Evolutionary conservation across 2,113 vertebrate species (phyloP), one percentile per base, ranked within the genome.

Genomic region (Telmatochromis sp.): DNA sequence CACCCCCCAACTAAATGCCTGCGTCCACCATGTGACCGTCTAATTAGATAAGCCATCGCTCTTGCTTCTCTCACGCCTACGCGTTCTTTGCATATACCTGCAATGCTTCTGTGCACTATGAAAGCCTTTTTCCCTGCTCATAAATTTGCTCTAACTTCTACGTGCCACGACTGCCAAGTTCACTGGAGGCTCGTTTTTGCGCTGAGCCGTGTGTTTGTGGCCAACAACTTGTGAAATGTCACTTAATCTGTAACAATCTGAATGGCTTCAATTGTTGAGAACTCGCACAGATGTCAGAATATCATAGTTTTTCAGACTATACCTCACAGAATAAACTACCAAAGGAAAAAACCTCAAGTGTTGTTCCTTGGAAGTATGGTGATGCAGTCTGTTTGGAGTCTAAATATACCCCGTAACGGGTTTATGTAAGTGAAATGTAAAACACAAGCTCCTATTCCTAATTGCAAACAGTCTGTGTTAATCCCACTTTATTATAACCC

Each of bases 401-500:
- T 45, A 50, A 51, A 19, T 35, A n/a, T 21, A 6, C 45, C 63
- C 5, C 3, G 14, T 28, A 12, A 17, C 9, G 10, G 23, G 33
- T 78, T 47, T 53, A 81, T 83, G 11, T 28, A 47, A 57, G n/a
- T 73, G 19, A 54, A 33, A 45, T 81, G 50, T 57, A 40, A 71
- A 81, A 37, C 12, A 33, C 26, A 80, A 55, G 1, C 5, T 14
- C 4, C 4, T 14, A 54, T 86, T 55, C 5, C 21, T 33, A 68
- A 88, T 87, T 89, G 50, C 14, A 63, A 65, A 73, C 14, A 65
- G n/a, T n/a, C 42, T 11, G 26, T 81, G 80, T 73, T 55, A 80
- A 86, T 88, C 65, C 78, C 73, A 80, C 58, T 85, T 86, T 60
- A 81, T 87, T 40, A 37, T 80, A 92, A 84, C 51, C 81, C 58